Evolutionary conservation across 2,113 vertebrate species (phyloP).

Genomic region (Barbus barbus): DNA sequence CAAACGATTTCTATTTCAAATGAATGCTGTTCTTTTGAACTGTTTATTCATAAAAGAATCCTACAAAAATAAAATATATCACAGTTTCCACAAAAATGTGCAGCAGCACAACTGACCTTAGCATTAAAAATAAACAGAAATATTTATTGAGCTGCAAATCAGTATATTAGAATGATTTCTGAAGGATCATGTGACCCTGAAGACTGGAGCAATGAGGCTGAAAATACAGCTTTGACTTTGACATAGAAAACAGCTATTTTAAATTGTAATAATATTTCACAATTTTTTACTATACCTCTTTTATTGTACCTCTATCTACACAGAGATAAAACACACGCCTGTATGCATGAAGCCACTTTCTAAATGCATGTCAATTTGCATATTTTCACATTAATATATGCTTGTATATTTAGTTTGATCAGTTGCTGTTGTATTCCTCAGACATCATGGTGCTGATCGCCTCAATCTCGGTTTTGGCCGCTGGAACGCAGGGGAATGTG

Average conservation of each 20-base stretch:
- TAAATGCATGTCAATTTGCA: not conserved
- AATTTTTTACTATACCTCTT: no score
- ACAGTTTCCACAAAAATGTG: no score
- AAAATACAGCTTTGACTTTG: not conserved
- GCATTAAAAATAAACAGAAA: no score
- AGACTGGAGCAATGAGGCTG: not conserved
- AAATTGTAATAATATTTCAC: no score
- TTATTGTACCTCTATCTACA: no score
- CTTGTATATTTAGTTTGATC: not conserved
- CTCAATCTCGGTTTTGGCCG: conserved; percentile 92
- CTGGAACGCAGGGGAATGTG: conserved; percentile 94
- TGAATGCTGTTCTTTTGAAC: not conserved
- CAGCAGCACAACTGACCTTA: no score
- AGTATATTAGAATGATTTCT: not conserved
- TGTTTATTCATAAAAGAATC: no score
- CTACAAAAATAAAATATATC: no score
- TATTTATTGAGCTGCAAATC: no score
- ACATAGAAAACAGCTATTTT: no score
- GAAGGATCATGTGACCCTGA: not conserved
- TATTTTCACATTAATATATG: not conserved
- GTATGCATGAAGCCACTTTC: not conserved
- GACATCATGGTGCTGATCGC: conserved; percentile 97
- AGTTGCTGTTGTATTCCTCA: not conserved
- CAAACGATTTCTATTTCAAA: no score
- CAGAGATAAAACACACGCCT: no score